phyloP scores from a whole-genome alignment of 92 coral and sea anemone species.

The Nematostella vectensis region DNA sequence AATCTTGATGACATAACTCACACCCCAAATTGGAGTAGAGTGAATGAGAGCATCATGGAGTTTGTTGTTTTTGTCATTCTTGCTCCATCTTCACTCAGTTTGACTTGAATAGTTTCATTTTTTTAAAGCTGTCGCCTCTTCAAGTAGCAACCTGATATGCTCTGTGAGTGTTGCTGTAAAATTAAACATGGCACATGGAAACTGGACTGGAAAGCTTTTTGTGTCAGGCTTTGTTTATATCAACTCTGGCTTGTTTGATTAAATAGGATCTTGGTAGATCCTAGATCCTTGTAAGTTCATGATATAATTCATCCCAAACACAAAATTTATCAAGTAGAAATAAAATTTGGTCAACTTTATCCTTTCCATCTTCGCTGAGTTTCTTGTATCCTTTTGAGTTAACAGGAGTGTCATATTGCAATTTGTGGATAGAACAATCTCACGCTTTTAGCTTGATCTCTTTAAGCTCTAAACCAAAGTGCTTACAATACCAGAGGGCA shows the following conservation, averaged over 20 bases:
- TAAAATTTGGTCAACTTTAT: constrained; percentile 21
- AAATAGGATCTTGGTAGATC: constrained; percentile 44
- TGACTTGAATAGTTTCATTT: constrained; percentile 8
- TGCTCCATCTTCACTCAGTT: constrained; percentile 44
- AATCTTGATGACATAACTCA: not conserved
- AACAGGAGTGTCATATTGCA: constrained; percentile 8
- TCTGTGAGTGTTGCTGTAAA: constrained; percentile 28
- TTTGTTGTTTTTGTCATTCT: constrained; percentile 10
- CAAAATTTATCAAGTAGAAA: constrained; percentile 40
- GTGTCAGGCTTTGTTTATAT: constrained; percentile 22
- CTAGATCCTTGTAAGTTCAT: constrained; percentile 26
- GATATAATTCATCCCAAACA: constrained; percentile 32
- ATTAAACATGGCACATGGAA: constrained; percentile 25
- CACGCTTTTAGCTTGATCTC: constrained; percentile 28
- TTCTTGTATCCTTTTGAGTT: constrained; percentile 14
- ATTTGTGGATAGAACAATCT: constrained; percentile 8
- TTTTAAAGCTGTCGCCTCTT: constrained; percentile 9
- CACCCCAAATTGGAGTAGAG: not conserved
- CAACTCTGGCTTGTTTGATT: constrained; percentile 29
- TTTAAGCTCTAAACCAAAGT: constrained; percentile 52
- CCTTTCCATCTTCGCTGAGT: not conserved
- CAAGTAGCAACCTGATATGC: constrained; percentile 15
- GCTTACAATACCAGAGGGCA: constrained; percentile 54
- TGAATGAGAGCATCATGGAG: not conserved
- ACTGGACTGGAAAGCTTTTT: constrained; percentile 19